phyloP scores from a whole-genome alignment of 2,888 invertebrate species.

The Tromatobia lineatoria region DNA sequence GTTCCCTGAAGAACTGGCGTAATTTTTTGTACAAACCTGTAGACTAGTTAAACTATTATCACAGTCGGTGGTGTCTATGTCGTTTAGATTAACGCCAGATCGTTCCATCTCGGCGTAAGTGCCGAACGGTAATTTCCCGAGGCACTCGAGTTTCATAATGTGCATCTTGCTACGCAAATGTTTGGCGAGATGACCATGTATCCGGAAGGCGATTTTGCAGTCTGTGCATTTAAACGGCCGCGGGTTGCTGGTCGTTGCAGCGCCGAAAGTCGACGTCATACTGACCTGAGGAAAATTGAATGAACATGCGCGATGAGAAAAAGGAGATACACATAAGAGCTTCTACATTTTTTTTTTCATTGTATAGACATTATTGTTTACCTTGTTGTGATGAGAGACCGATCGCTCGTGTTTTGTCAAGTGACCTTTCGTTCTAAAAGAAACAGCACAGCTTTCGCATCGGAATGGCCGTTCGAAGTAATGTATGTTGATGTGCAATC shows the following conservation, averaged over 20 bases:
- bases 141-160: slow-evolving; percentile 96
- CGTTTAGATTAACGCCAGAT: slow-evolving; percentile 95
- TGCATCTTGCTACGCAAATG: slow-evolving; percentile 98
- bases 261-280: slow-evolving; percentile 94
- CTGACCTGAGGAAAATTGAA: slow-evolving; percentile 86
- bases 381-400: slow-evolving; percentile 96
- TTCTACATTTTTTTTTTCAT: not conserved
- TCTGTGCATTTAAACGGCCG: slow-evolving; percentile 98
- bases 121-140: slow-evolving; percentile 97
- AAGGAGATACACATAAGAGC: not conserved
- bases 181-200: slow-evolving; percentile 98
- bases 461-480: slow-evolving; percentile 97
- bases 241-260: slow-evolving; percentile 95
- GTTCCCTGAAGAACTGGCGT: too few species aligned
- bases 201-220: slow-evolving; percentile 98
- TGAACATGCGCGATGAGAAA: slow-evolving; percentile 22
- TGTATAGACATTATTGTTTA: slow-evolving; percentile 51
- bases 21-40: slow-evolving; percentile 86
- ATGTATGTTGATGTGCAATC: slow-evolving; percentile 97
- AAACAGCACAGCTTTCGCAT: slow-evolving; percentile 96
- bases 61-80: slow-evolving; percentile 98
- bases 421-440: slow-evolving; percentile 95
- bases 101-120: slow-evolving; percentile 97
- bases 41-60: slow-evolving; percentile 97
- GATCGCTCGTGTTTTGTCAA: slow-evolving; percentile 97